Evolutionary conservation across 2,888 invertebrate species (phyloP).

Genomic region (Drosophila rubida): DNA sequence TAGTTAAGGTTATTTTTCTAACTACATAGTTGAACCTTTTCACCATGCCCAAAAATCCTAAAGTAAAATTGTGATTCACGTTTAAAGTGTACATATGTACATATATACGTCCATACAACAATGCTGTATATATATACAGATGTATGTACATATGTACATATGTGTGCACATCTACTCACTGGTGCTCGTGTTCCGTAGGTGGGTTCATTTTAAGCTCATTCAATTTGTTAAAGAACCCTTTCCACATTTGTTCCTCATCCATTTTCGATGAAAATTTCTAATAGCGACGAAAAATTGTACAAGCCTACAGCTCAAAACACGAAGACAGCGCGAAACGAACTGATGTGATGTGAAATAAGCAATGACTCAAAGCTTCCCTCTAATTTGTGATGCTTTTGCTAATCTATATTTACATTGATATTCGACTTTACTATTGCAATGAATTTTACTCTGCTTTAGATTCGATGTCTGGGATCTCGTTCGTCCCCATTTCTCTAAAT

Average conservation of each 20-base stretch:
- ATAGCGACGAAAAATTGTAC: not conserved
- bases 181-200: constrained; percentile 88
- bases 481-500: no score
- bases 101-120: not conserved
- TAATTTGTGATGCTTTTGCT: constrained; percentile 22
- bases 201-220: constrained; percentile 88
- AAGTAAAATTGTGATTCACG: not conserved
- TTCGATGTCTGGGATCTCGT: no score
- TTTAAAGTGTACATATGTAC: not conserved
- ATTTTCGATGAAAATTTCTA: constrained; percentile 53
- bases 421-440: not conserved
- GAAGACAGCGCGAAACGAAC: constrained; percentile 32
- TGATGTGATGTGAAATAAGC: constrained; percentile 29
- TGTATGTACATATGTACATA: not conserved
- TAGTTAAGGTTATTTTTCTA: no score
- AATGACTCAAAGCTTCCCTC: constrained; percentile 24
- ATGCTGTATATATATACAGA: not conserved
- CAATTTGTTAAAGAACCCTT: constrained; percentile 89
- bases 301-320: constrained; percentile 35
- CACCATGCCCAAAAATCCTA: no score
- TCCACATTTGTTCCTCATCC: constrained; percentile 92
- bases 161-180: constrained; percentile 85
- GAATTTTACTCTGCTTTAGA: not conserved
- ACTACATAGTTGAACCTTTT: no score
- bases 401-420: constrained; percentile 10